These are phyloP conservation scores for Porites lobata DNA, from an alignment of 92 coral and sea anemone genomes.

Conservation along the genomic window DNA sequence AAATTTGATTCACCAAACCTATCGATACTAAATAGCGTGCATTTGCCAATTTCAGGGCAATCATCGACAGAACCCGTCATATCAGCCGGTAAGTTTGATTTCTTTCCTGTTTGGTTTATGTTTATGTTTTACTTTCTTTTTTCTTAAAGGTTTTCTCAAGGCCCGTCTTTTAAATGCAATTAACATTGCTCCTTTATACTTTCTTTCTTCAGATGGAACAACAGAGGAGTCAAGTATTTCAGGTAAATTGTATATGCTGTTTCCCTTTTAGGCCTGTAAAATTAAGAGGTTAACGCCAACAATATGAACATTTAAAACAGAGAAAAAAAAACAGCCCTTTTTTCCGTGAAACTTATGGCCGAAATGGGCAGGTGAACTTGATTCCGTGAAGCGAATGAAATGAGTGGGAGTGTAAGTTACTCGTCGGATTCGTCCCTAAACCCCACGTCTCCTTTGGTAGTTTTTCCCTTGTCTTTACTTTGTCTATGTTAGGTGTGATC, in stretches of 20 bases:
- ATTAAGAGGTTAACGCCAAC: too few relatives aligned
- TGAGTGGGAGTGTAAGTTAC: not conserved
- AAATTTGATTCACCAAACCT: not conserved
- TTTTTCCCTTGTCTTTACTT: too few relatives aligned
- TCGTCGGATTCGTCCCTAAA: not conserved
- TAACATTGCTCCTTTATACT: not conserved
- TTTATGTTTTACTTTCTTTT: not conserved
- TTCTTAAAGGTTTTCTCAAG: not conserved
- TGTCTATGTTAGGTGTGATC: too few relatives aligned
- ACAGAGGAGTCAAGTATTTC: slow-evolving; percentile 60
- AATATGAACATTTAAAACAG: too few relatives aligned
- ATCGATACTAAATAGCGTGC: not conserved
- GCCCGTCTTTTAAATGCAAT: too few relatives aligned
- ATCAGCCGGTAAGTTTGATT: slow-evolving; percentile 19
- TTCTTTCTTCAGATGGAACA: slow-evolving; percentile 7
- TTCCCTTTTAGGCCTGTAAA: not conserved
- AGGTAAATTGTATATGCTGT: slow-evolving; percentile 6
- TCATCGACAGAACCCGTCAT: slow-evolving; percentile 27
- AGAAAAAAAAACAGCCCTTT: too few relatives aligned
- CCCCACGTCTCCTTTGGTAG: too few relatives aligned
- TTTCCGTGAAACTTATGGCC: too few relatives aligned
- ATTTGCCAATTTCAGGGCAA: slow-evolving; percentile 13
- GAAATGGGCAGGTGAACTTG: too few relatives aligned
- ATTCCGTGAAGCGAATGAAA: too few relatives aligned
- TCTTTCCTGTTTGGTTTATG: not conserved